phyloP scores from a whole-genome alignment of 64 coral and sea anemone species.

The Dendrophyllia cribrosa region DNA sequence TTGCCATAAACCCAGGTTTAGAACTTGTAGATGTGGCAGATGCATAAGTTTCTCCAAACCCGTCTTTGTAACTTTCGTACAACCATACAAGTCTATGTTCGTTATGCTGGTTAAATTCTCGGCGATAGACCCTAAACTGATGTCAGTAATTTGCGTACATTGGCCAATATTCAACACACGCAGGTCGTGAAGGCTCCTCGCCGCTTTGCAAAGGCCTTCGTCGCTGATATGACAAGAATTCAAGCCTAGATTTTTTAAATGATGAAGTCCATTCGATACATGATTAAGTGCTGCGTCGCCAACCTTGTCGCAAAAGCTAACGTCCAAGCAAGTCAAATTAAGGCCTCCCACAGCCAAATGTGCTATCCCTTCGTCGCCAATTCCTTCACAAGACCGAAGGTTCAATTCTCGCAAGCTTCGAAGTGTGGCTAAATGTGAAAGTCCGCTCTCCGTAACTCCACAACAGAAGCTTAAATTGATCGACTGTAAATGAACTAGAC shows the following conservation, averaged over 20 bases:
- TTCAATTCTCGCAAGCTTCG: conserved; percentile 96
- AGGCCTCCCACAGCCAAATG: conserved; percentile 93
- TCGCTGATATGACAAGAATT: conserved; percentile 95
- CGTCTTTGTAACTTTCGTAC: conserved; percentile 96
- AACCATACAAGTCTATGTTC: conserved; percentile 96
- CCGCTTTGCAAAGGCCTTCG: conserved; percentile 88
- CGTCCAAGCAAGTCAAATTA: conserved; percentile 92
- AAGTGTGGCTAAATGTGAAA: conserved; percentile 89
- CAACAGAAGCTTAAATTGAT: conserved; percentile 99
- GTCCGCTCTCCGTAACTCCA: conserved; percentile 84
- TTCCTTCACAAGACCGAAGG: conserved; percentile 97
- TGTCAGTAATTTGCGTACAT: conserved; percentile 98
- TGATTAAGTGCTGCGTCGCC: conserved; percentile 95
- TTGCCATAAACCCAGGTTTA: conserved; percentile 99
- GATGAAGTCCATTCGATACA: conserved; percentile 95
- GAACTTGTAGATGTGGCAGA: conserved; percentile 86
- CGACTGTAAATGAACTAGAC: conserved; percentile 85
- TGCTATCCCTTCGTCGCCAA: conserved; percentile 96
- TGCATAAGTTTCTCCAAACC: conserved; percentile 97
- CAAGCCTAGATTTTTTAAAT: conserved; percentile 90
- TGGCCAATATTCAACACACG: conserved; percentile 98
- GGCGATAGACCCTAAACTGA: conserved; percentile 78
- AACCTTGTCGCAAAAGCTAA: conserved; percentile 99
- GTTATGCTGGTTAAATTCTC: conserved; percentile 85
- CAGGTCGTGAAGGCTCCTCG: conserved; percentile 87